Evolutionary conservation across 2,113 vertebrate species (phyloP).

Genomic region (Neogale vison): DNA sequence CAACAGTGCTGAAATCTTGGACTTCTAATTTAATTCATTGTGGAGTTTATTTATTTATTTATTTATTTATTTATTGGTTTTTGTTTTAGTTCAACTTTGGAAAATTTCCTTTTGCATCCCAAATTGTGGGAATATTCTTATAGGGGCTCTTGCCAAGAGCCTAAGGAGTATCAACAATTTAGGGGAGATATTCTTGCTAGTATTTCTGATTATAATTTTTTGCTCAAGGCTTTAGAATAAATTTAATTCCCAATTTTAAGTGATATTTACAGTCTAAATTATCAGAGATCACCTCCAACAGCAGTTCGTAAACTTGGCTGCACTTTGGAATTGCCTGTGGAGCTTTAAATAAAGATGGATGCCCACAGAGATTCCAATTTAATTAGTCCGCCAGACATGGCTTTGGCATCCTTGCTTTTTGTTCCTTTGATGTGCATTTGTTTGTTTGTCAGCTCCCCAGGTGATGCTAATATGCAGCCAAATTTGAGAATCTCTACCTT

Average conservation of each 20-base stretch:
- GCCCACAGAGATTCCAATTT: background rate
- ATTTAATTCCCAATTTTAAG: background rate
- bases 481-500: background rate
- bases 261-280: background rate
- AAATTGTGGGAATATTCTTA: background rate
- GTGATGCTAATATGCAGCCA: background rate
- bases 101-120: background rate
- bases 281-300: background rate
- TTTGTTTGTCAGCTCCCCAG: background rate
- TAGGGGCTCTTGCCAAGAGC: background rate
- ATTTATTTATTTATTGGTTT: background rate
- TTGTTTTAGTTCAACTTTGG: background rate
- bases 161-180: background rate
- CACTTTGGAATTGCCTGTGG: background rate
- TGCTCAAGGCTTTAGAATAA: background rate
- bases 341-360: background rate
- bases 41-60: background rate
- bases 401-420: background rate
- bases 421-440: background rate
- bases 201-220: constrained; percentile 3
- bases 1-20: background rate
- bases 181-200: background rate
- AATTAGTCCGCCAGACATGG: background rate
- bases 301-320: background rate
- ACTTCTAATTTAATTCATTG: background rate